These are phyloP conservation scores for Globicephala melas DNA, from an alignment of 2,113 vertebrate species.

Conservation along the genomic window DNA sequence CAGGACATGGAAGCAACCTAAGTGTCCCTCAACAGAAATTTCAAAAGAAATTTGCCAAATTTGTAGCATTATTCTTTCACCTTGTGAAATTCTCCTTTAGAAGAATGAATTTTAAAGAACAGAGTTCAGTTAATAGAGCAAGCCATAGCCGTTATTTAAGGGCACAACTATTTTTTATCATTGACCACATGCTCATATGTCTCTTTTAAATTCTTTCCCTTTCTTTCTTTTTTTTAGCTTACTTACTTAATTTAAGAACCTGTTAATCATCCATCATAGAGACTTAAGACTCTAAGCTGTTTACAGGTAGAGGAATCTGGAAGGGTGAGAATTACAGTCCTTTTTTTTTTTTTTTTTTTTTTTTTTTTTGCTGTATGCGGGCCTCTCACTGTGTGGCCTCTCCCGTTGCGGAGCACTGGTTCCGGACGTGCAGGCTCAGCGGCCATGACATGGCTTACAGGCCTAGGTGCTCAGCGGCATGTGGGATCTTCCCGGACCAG, in stretches of 20 bases:
- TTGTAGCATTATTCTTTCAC: not conserved
- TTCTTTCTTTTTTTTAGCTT: not conserved
- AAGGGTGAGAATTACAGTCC: not conserved
- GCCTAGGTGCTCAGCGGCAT: too few species aligned
- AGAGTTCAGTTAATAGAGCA: not conserved
- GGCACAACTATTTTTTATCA: not conserved
- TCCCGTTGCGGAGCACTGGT: too few species aligned
- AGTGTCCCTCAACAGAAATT: too few species aligned
- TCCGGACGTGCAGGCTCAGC: too few species aligned
- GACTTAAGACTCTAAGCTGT: not conserved
- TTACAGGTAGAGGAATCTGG: not conserved
- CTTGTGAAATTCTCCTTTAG: not conserved
- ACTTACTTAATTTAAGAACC: not conserved
- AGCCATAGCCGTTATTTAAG: not conserved
- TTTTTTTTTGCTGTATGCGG: fast-evolving
- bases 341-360: too few species aligned
- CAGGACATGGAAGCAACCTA: too few species aligned
- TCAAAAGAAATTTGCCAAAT: not conserved
- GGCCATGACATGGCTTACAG: too few species aligned
- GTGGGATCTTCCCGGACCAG: too few species aligned
- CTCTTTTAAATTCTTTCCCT: not conserved
- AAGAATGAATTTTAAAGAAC: not conserved
- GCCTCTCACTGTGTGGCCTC: too few species aligned
- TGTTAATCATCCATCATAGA: not conserved
- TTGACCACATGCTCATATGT: not conserved